Evolutionary conservation across 2,797 vertebrate genomes (phyloP), one percentile per base, ranked within the genome.

Genomic region (Hoplostethus atlanticus): DNA sequence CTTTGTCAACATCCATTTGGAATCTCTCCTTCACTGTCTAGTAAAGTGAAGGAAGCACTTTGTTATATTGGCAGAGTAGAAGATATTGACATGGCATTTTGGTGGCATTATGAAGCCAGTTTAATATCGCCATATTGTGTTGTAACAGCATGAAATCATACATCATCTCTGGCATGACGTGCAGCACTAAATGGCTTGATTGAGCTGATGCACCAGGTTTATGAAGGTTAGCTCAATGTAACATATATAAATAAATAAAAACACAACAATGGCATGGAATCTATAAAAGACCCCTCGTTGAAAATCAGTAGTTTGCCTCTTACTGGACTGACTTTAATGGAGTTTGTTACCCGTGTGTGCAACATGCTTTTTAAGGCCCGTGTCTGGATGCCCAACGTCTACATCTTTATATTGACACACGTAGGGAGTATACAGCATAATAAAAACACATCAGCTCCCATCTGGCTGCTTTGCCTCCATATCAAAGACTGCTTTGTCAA

Each of bases 71-170:
- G 80, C 82, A 58, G 65, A 34, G 76, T 68, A 73, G 73, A 34
- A 66, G 83, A 81, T 94, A 92, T 94, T 89, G 92, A 93, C 91
- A 91, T 94, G 93, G 91, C 93, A 94, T 95, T 95, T 94, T 84
- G 88, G 89, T 94, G 92, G 88, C 92, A 93, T 94, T 94, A 93
- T 92, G 92, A 91, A 92, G 84, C 83, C 65, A 30, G 87, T 90
- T 92, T 94, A 94, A 94, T 94, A 91, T 90, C 62, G 71, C 82
- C 83, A 89, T 87, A 90, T 93, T 93, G 88, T 93, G 91, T 90
- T 86, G 86, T 89, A 92, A 89, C 90, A 48, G 76, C 85, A 86
- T 91, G 80, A 85, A 86, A 91, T 90, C 90, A 69, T 93, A 84
- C 89, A 92, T 94, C 89, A 88, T 81, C 69, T 81, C 70, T 83